phyloP scores from a whole-genome alignment of 1,140 invertebrate genomes.

The Aphis craccivora region DNA sequence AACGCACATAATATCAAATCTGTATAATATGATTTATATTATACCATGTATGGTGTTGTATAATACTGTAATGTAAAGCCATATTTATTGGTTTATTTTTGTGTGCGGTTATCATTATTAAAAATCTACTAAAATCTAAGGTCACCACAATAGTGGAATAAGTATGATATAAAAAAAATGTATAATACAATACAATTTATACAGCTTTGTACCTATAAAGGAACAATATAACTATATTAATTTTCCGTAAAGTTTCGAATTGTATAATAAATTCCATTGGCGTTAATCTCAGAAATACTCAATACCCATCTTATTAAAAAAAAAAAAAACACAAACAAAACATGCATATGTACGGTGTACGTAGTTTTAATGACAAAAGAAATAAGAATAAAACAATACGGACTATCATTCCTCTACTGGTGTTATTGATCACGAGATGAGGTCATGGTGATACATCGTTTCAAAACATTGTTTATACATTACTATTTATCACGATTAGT shows the following conservation, averaged over 20 bases:
- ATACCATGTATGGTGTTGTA: background rate
- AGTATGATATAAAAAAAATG: background rate
- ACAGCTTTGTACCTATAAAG: background rate
- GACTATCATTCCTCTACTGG: background rate
- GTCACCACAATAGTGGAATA: background rate
- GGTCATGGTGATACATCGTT: background rate
- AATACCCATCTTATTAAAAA: background rate
- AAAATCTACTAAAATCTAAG: background rate
- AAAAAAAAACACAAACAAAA: background rate
- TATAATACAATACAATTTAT: too few relatives aligned
- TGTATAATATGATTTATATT: background rate
- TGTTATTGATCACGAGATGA: constrained; percentile 15
- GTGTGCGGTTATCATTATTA: background rate
- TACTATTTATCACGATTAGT: background rate
- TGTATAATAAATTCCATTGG: background rate
- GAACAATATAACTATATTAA: background rate
- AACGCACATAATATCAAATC: background rate
- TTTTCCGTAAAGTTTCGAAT: background rate
- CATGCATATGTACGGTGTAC: background rate
- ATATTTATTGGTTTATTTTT: background rate
- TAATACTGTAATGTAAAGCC: background rate
- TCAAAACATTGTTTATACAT: background rate
- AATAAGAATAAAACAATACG: background rate
- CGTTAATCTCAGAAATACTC: background rate
- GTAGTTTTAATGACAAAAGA: background rate